Evolutionary conservation across 2,797 vertebrate species (phyloP), one percentile per base, ranked within the genome.

Genomic region (Notolabrus celidotus): DNA sequence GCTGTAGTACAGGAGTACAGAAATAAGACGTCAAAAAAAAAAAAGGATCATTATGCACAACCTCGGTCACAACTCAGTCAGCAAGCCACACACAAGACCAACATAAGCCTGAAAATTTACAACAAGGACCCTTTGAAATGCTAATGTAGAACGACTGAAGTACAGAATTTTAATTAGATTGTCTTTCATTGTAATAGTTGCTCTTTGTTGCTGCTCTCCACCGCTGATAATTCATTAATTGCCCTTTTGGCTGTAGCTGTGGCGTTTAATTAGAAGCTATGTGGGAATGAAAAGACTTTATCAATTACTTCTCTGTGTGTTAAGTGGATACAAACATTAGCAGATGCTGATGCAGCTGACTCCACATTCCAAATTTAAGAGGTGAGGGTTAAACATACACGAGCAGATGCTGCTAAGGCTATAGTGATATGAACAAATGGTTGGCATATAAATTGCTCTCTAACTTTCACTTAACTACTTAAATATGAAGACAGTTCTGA

Each of bases 141-240:
- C 57, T 77, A 82, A 84, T 77, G 64, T 55, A 2, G 11, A 33
- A 45, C 42, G 34, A 57, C 41, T 36, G 53, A 74, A 66, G 75
- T 60, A 74, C 61, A 75, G 64, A 52, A 58, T 88, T 80, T 86
- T 68, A 88, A 90, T 86, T 47, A 84, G 75, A 71, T 65, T 61
- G 56, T 79, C 67, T 84, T 82, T 29, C 58, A 79, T 74, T 84
- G 70, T 74, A 85, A 83, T 56, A 63, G 74, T 67, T 78, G 69
- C 50, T 85, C 77, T 85, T 78, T 80, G 66, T 80, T 72, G 29
- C 53, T 12, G 55, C 65, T 80, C 75, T 71, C 45, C 57, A 39
- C 36, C 70, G 58, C 72, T 67, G 65, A 84, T 86, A 77, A 78
- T 72, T 74, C 68, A 79, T 86, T 79, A 79, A 88, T 85, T 81